Evolutionary conservation across 1,140 invertebrate genomes (phyloP).

Genomic region (Rhizoglyphus robini): DNA sequence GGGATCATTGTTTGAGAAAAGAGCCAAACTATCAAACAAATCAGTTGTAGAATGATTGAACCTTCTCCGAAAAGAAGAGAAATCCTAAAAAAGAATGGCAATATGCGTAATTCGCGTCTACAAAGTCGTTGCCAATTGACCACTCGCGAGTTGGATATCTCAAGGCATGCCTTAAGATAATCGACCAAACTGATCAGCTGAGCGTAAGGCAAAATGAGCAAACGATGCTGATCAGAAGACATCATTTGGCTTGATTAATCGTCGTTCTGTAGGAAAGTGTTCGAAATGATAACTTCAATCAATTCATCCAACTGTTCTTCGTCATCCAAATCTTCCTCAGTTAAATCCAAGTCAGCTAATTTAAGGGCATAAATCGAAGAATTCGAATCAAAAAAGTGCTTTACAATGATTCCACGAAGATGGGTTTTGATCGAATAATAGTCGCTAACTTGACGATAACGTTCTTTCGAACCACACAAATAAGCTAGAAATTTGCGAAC

Average conservation of each 20-base stretch:
- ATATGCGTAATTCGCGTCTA: constrained; percentile 48
- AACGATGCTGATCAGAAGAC: constrained; percentile 16
- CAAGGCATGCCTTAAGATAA: constrained; percentile 81
- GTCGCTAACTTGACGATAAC: constrained; percentile 77
- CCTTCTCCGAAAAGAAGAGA: constrained; percentile 78
- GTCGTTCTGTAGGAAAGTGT: constrained; percentile 22
- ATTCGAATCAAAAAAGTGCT: constrained; percentile 2
- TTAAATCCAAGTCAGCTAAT: background rate
- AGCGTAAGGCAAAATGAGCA: constrained; percentile 59
- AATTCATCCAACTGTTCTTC: constrained; percentile 31
- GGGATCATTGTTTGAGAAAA: too few relatives aligned
- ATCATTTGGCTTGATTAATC: constrained; percentile 24
- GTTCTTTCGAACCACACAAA: constrained; percentile 72
- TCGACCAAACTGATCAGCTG: constrained; percentile 81
- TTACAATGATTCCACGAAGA: constrained; percentile 28
- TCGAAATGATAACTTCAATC: background rate
- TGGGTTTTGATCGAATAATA: constrained; percentile 54
- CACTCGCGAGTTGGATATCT: constrained; percentile 76
- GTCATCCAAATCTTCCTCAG: constrained; percentile 2
- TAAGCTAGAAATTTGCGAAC: constrained; percentile 71
- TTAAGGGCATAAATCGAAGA: background rate
- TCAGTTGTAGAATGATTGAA: constrained; percentile 70
- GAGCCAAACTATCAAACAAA: constrained; percentile 74
- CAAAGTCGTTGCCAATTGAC: constrained; percentile 92
- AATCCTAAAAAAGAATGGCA: constrained; percentile 61